phyloP scores from a whole-genome alignment of 2,797 vertebrate genomes.

The Thalassophryne amazonica region DNA sequence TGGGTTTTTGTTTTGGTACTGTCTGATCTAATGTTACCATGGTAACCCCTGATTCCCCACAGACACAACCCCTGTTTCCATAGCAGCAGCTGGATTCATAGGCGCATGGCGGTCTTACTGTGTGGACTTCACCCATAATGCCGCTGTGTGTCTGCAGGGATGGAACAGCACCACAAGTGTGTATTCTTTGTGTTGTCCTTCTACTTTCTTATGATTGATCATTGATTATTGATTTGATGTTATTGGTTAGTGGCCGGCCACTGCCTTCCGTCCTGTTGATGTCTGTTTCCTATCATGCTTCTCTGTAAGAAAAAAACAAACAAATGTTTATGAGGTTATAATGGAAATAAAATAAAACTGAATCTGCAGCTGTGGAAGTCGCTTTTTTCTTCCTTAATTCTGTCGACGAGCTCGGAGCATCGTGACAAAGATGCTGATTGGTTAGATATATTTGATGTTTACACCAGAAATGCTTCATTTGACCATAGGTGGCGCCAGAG shows the following conservation, averaged over 20 bases:
- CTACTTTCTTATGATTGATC: conserved; percentile 35
- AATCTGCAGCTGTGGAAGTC: neutral
- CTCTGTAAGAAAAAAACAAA: conserved; percentile 68
- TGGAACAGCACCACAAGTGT: conserved; percentile 59
- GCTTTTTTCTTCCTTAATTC: too few relatives aligned
- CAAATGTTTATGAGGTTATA: conserved; percentile 75
- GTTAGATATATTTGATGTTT: too few relatives aligned
- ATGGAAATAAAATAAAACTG: conserved; percentile 58
- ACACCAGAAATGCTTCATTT: too few relatives aligned
- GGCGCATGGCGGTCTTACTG: too few relatives aligned
- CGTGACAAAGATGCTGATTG: too few relatives aligned
- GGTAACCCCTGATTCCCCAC: neutral
- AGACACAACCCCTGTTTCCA: neutral
- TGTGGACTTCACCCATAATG: conserved; percentile 3
- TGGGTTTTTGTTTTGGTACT: too few relatives aligned
- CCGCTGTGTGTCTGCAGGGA: conserved; percentile 31
- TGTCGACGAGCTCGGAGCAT: too few relatives aligned
- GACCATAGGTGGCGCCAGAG: too few relatives aligned
- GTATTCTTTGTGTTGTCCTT: conserved; percentile 44
- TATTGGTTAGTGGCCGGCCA: conserved; percentile 83
- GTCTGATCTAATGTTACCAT: neutral
- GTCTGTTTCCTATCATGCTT: conserved; percentile 72
- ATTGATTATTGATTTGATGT: conserved; percentile 53
- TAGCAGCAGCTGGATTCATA: neutral
- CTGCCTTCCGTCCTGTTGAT: conserved; percentile 66